Evolutionary conservation across 2,797 vertebrate genomes (phyloP).

Genomic region (Heliangelus exortis): DNA sequence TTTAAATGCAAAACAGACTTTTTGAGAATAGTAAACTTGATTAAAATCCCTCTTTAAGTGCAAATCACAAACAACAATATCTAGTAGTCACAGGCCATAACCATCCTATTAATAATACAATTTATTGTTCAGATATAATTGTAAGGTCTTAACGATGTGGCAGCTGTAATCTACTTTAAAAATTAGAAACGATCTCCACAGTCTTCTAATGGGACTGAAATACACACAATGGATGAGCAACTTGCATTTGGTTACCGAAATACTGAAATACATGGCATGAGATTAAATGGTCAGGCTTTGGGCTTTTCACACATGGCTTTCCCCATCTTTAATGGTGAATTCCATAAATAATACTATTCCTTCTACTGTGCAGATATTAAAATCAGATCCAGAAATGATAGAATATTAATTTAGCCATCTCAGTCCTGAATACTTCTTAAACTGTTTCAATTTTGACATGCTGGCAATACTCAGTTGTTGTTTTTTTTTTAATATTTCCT

Average conservation of each 20-base stretch:
- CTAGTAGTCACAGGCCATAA: constrained; percentile 60
- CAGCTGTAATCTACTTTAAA: constrained; percentile 49
- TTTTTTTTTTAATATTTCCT: background rate
- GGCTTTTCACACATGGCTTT: constrained; percentile 9
- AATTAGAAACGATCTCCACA: constrained; percentile 28
- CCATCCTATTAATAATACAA: constrained; percentile 74
- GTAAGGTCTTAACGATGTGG: constrained; percentile 56
- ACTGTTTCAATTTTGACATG: background rate
- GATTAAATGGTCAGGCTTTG: constrained; percentile 24
- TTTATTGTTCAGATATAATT: constrained; percentile 67
- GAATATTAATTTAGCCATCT: background rate
- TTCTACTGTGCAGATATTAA: background rate
- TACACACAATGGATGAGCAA: background rate
- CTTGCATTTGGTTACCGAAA: background rate
- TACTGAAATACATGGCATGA: background rate
- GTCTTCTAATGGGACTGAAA: background rate
- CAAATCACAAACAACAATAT: constrained; percentile 74
- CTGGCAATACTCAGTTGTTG: accelerated
- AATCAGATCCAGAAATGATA: background rate
- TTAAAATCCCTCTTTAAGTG: constrained; percentile 75
- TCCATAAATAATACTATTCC: background rate
- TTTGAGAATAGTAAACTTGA: constrained; percentile 73
- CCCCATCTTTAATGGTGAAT: background rate
- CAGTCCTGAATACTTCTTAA: background rate
- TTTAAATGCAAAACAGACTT: constrained; percentile 78